Conservation (phyloP, 2,113 vertebrate genomes). For the Platysternon megacephalum region DNA sequence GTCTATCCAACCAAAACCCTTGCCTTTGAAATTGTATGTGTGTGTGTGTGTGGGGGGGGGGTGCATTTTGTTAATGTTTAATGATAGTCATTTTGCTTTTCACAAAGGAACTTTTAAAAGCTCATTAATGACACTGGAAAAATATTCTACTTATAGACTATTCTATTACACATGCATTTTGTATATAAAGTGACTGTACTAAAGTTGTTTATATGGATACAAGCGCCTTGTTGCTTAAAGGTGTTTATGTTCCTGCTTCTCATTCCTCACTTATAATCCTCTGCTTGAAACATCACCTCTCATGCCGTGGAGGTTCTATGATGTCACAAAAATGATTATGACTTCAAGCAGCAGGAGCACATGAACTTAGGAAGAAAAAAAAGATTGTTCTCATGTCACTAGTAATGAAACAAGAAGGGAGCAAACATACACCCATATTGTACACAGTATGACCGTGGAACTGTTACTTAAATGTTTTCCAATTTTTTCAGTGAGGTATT, state of each 20-base stretch:
- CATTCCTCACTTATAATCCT: neutral
- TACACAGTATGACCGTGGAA: neutral
- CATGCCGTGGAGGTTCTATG: neutral
- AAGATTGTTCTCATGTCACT: neutral
- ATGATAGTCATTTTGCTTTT: neutral
- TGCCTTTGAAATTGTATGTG: neutral
- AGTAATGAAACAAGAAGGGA: neutral
- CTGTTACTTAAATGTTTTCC: neutral
- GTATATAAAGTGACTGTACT: neutral
- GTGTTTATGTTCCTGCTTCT: accelerated
- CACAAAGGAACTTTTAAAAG: neutral
- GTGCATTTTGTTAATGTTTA: neutral
- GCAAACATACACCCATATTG: neutral
- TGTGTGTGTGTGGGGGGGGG: too few species aligned
- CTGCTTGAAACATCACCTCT: neutral
- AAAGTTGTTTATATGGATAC: neutral
- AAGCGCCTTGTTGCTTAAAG: neutral
- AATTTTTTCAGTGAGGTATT: neutral
- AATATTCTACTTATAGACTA: neutral
- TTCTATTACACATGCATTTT: neutral
- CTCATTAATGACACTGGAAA: neutral
- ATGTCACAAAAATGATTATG: neutral
- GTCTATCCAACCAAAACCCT: neutral
- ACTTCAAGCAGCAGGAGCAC: neutral
- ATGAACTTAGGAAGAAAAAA: neutral